Evolutionary conservation across 2,113 vertebrate genomes (phyloP), one percentile per base, ranked within the genome.

Genomic region (Macaca mulatta): DNA sequence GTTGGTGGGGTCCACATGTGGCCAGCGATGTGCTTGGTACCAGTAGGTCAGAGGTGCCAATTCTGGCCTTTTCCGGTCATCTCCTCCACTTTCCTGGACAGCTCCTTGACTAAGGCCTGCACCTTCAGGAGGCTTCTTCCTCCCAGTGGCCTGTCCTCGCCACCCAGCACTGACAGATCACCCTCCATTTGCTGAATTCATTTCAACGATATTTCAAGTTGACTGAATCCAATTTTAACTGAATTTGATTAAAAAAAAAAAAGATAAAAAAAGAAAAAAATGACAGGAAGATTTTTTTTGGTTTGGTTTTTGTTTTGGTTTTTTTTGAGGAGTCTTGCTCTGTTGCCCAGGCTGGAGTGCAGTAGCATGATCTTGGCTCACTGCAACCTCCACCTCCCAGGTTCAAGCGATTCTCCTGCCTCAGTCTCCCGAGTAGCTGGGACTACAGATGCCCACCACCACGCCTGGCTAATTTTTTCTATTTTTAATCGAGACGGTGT

Each of bases 1-100:
- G 35, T 38, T 3, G 6, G 32, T 5, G 9, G 0, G 5, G 0
- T 70, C 81, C 23, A 12, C 38, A n/a, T 2, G 48, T 45, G 18
- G 14, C 61, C 88, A 43, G 4, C 6, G 3, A 40, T 18, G 25
- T 17, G 12, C 35, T 22, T 64, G 45, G 57, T 45, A 30, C 45
- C 10, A 0, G 35, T 18, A n/a, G 11, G 8, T n/a, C 93, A 67
- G 79, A 61, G 55, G 52, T 30, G 3, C 27, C 17, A 27, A 3
- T 13, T 27, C n/a, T n/a, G 43, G 32, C 16, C 45, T 82, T 55
- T 38, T 17, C 40, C 9, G 12, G 30, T 43, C 30, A 3, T 64
- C 59, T 67, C 55, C 14, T 35, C 27, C 22, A 2, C 45, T 48
- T 69, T 69, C 55, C 48, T 8, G 38, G n/a, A 3, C 18, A 55